Conservation (phyloP, 2,797 vertebrate species). For the Ceryle rudis region DNA sequence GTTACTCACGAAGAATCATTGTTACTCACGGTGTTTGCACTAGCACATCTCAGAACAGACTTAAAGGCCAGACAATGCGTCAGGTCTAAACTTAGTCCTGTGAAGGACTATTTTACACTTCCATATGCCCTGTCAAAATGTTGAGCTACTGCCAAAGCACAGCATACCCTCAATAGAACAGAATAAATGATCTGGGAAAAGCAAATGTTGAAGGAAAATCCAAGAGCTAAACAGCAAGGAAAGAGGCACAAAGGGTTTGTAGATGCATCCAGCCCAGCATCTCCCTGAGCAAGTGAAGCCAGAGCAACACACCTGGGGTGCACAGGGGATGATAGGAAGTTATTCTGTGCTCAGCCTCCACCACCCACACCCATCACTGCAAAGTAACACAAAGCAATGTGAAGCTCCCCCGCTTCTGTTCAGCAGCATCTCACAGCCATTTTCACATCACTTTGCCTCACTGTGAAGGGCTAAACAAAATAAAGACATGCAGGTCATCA, state of each 20-base stretch:
- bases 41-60: background rate
- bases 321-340: rapidly evolving
- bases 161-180: background rate
- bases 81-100: background rate
- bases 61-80: background rate
- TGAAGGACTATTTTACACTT: background rate
- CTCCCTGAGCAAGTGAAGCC: background rate
- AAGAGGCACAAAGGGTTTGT: background rate
- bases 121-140: background rate
- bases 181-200: background rate
- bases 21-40: background rate
- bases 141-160: background rate
- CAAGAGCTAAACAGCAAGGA: background rate
- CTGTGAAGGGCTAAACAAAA: background rate
- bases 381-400: rapidly evolving
- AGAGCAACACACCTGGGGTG: background rate
- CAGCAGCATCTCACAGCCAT: background rate
- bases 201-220: background rate
- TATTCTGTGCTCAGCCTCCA: no score
- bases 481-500: background rate
- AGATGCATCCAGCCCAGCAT: background rate
- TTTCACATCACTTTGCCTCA: background rate
- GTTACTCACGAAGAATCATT: background rate
- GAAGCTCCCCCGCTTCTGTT: background rate
- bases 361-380: background rate